Percentiles rank a stretch among this genome's conserved stretches.
These are phyloP conservation scores for Pelodiscus sinensis DNA, from an alignment of 2,113 vertebrate genomes.

Conservation along the genomic window DNA sequence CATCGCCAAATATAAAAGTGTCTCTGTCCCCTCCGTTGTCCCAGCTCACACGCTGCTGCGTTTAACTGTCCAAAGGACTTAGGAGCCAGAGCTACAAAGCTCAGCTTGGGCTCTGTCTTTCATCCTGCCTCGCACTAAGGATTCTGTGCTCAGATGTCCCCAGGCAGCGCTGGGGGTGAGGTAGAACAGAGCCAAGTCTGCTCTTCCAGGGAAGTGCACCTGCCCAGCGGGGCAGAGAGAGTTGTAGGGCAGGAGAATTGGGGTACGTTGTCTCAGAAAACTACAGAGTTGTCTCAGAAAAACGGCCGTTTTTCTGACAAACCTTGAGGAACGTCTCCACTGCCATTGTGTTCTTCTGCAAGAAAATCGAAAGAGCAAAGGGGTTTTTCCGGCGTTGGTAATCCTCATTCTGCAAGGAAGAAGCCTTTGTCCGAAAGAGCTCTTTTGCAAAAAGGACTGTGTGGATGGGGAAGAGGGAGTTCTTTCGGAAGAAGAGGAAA, in stretches of 20 bases:
- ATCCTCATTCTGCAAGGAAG: too few species aligned
- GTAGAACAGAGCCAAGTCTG: background rate
- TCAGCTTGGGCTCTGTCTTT: background rate
- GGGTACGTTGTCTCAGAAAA: too few species aligned
- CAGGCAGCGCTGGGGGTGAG: background rate
- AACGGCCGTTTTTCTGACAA: too few species aligned
- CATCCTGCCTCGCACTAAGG: background rate
- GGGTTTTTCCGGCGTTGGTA: too few species aligned
- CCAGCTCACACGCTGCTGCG: background rate
- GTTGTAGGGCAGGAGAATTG: background rate
- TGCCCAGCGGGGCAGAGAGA: background rate
- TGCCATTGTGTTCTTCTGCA: too few species aligned
- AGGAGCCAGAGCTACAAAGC: background rate
- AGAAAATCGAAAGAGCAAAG: too few species aligned
- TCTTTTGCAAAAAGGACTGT: too few species aligned
- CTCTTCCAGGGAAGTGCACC: background rate
- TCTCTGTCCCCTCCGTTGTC: background rate
- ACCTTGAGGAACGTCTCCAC: too few species aligned
- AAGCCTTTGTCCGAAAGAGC: too few species aligned
- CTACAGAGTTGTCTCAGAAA: too few species aligned
- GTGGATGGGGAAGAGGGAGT: too few species aligned
- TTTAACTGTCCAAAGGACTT: background rate
- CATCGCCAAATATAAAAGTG: background rate
- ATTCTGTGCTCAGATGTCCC: constrained; percentile 19
- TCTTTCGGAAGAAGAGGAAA: too few species aligned